Evolutionary conservation across 2,888 invertebrate species (phyloP), one percentile per base, ranked within the genome.

Genomic region (Lepidocyrtinus sp.): DNA sequence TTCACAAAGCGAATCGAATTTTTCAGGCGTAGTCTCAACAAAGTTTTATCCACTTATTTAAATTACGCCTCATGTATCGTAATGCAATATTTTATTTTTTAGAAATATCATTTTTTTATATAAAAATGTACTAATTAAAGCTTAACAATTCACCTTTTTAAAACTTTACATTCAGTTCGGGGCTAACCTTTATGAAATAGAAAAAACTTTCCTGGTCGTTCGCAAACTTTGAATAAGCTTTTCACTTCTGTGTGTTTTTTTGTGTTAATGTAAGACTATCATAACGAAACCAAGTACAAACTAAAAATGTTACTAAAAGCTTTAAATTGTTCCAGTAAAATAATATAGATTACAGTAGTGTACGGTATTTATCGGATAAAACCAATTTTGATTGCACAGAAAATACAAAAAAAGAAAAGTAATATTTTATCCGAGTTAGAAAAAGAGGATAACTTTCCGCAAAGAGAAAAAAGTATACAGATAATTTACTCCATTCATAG

Each of bases 221-320:
- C 79, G 74, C 79, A 75, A 74, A 73, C 78, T 73, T 73, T 68
- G 26, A 36, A 45, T 67, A 77, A 72, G 73, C 78, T 63, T 79
- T 79, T 73, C 62, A 62, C 61, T 59, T 74, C 46, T 64, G 55
- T n/a, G n/a, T n/a, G n/a, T n/a, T n/a, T n/a, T n/a, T n/a, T n/a
- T n/a, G n/a, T n/a, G n/a, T n/a, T n/a, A n/a, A n/a, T n/a, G n/a
- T n/a, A n/a, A n/a, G n/a, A n/a, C n/a, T n/a, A n/a, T n/a, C n/a
- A n/a, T n/a, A n/a, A n/a, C n/a, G n/a, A n/a, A n/a, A n/a, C n/a
- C n/a, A n/a, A n/a, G n/a, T n/a, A n/a, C n/a, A n/a, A n/a, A n/a
- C n/a, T n/a, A n/a, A n/a, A n/a, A n/a, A n/a, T n/a, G n/a, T n/a
- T n/a, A n/a, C n/a, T n/a, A n/a, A n/a, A n/a, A n/a, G n/a, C n/a